phyloP scores from a whole-genome alignment of 2,797 vertebrate genomes.

The Sardinella longiceps region DNA sequence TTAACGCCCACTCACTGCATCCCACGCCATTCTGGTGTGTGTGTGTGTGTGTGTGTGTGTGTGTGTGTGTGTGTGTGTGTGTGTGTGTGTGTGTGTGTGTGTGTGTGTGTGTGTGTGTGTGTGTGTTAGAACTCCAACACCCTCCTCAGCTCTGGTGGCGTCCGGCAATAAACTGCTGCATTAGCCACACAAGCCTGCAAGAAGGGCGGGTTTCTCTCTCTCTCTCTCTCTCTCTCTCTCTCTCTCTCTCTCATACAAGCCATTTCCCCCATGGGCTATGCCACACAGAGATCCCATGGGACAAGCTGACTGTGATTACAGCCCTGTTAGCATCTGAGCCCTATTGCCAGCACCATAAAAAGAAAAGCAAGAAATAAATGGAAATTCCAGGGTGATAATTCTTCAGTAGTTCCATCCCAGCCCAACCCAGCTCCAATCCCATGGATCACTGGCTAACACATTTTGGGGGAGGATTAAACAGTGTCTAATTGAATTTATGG shows the following conservation, averaged over 20 bases:
- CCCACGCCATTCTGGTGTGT: constrained; percentile 64
- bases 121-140: constrained; percentile 69
- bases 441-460: constrained; percentile 66
- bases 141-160: constrained; percentile 83
- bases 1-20: constrained; percentile 54
- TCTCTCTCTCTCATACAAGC: background rate
- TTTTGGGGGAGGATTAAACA: constrained; percentile 72
- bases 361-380: constrained; percentile 62
- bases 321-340: constrained; percentile 85
- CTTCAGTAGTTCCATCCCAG: constrained; percentile 72
- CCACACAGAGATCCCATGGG: constrained; percentile 68
- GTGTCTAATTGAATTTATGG: constrained; percentile 84
- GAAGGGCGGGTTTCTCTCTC: constrained; percentile 40
- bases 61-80: constrained; percentile 60
- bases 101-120: too few species aligned
- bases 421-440: constrained; percentile 56
- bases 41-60: too few species aligned
- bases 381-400: constrained; percentile 75
- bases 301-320: constrained; percentile 73
- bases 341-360: constrained; percentile 77
- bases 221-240: too few species aligned
- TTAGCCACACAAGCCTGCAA: constrained; percentile 74
- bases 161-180: constrained; percentile 85
- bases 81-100: too few species aligned
- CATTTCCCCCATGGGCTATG: constrained; percentile 16